Conservation (phyloP, 2,797 vertebrate species). For the Sebastes taczanowskii region DNA sequence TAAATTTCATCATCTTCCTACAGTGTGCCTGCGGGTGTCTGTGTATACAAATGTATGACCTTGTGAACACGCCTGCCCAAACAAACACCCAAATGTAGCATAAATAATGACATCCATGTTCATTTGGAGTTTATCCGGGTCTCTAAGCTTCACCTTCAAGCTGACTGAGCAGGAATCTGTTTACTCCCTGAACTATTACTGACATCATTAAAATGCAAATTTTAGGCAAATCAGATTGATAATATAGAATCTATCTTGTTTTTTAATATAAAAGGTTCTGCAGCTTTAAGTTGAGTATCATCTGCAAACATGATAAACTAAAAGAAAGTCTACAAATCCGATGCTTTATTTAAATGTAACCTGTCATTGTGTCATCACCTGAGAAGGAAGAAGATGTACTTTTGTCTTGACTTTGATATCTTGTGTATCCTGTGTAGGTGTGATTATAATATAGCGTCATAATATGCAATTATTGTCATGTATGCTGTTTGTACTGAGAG, state of each 20-base stretch:
- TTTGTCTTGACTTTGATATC: constrained; percentile 13
- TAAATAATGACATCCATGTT: not conserved
- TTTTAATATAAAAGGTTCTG: not conserved
- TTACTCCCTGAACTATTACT: not conserved
- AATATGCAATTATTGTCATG: constrained; percentile 51
- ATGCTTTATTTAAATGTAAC: not conserved
- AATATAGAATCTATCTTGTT: not conserved
- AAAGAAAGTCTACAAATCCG: not conserved
- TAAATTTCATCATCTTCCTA: not conserved
- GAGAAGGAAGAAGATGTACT: not conserved
- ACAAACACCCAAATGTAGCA: not conserved
- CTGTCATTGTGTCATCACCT: not conserved
- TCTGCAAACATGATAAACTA: not conserved
- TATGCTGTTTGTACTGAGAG: not conserved
- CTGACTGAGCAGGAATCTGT: not conserved
- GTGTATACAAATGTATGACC: not conserved
- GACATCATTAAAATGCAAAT: not conserved
- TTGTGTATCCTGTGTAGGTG: constrained; percentile 25
- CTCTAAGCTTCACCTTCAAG: not conserved
- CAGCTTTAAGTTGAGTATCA: not conserved
- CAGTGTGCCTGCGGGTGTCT: not conserved
- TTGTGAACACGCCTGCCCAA: not conserved
- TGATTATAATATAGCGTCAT: constrained; percentile 19
- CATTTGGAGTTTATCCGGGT: not conserved
- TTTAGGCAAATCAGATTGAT: not conserved